Evolutionary conservation across 2,888 invertebrate genomes (phyloP), one percentile per base, ranked within the genome.

Genomic region (Oegoconia quadripuncta): DNA sequence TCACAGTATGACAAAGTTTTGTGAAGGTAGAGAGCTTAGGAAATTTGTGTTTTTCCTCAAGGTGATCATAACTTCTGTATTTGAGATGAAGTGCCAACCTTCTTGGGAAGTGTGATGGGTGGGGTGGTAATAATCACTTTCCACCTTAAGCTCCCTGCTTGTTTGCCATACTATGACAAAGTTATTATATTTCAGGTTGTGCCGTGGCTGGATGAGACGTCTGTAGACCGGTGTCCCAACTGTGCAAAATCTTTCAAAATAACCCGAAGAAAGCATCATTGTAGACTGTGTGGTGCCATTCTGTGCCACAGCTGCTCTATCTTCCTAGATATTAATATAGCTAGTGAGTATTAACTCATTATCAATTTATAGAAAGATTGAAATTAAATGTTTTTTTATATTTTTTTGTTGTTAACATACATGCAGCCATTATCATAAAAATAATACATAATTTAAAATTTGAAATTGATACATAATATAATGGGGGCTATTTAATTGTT

Each of bases 191-290:
- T 73, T 1, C 59, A 90, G 89, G 86, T 89, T 40, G 98, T 99
- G 3, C 93, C 95, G 20, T 99, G 99, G 99, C 84, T 97, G 29
- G 96, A 97, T 62, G 99, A 99, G 22, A 91, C 91, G 32, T 94
- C 94, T 37, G 97, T 97, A 0, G 93, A 93, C 46, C 80, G 96
- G 6, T 99, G 99, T 72, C 97, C 97, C 0, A 93, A 92, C 50
- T 99, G 99, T 84, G 95, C 97, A 0, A 93, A 93, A 65, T 89
- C 92, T 30, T 99, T 99, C 77, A 93, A 94, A 60, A 78, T 97
- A 40, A 93, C 97, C 0, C 88, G 96, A 41, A 88, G 99, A 48
- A 95, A 97, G 72, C 99, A 99, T 79, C 99, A 99, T 79, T 99
- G 99, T 68, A 89, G 98, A 45, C 89, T 99, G 3, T 99, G 97